Percentiles rank a stretch among this genome's conserved stretches.
These are phyloP conservation scores for Gopherus evgoodei DNA, from an alignment of 2,113 vertebrate species.

Conservation along the genomic window DNA sequence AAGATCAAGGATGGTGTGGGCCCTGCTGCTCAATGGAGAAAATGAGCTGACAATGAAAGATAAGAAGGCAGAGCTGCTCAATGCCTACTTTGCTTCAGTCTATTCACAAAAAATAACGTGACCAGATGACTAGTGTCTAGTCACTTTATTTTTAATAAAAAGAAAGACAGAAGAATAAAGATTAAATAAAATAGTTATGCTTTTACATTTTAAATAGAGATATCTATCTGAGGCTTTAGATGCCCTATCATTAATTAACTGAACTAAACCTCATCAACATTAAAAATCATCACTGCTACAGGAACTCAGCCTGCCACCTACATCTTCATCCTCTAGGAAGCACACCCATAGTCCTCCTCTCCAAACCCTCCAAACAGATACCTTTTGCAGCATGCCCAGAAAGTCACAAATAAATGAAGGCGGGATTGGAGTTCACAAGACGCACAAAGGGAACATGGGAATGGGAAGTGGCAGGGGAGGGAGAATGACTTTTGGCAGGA, in stretches of 20 bases:
- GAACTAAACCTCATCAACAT: not conserved
- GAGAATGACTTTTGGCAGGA: constrained; percentile 32
- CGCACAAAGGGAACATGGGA: constrained; percentile 64
- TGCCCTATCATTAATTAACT: not conserved
- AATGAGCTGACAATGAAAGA: not conserved
- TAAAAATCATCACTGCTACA: not conserved
- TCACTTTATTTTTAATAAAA: not conserved
- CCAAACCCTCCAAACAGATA: constrained; percentile 1
- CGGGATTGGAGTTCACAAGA: constrained; percentile 18
- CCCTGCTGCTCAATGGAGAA: not conserved
- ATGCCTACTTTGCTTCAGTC: too few species aligned
- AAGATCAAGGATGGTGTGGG: too few species aligned
- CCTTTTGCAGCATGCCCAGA: constrained; percentile 21
- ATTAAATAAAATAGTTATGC: not conserved
- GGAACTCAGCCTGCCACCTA: not conserved
- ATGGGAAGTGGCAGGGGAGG: constrained; percentile 69
- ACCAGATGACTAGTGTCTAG: not conserved
- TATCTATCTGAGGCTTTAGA: not conserved
- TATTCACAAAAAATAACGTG: not conserved
- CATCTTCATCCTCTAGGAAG: not conserved
- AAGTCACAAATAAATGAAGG: constrained; percentile 27
- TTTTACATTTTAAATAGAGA: not conserved
- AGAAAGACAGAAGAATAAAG: not conserved
- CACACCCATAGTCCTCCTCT: not conserved
- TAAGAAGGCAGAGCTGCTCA: too few species aligned